Conservation (phyloP, 1,140 invertebrate species). For the Drosophila ambigua region DNA sequence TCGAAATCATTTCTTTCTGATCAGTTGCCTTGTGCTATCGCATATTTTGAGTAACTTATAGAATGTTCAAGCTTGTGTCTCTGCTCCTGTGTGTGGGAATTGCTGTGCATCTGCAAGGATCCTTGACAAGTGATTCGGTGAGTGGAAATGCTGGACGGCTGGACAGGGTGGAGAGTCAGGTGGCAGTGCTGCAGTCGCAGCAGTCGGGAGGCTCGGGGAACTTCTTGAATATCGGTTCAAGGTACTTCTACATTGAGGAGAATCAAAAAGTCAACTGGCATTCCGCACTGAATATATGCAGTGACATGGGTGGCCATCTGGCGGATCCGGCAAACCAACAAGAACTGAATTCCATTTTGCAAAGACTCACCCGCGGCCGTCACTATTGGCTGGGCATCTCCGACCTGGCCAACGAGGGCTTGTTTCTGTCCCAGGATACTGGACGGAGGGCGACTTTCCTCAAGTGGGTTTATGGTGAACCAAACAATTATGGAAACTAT, state of each 20-base stretch:
- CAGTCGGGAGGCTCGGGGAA: not conserved
- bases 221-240: not conserved
- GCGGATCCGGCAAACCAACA: not conserved
- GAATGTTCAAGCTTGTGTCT: no score
- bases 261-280: not conserved
- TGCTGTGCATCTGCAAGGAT: no score
- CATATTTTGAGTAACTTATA: no score
- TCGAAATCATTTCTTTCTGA: no score
- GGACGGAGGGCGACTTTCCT: not conserved
- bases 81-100: no score
- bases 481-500: not conserved
- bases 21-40: no score
- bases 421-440: not conserved
- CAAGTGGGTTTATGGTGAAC: not conserved
- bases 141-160: no score
- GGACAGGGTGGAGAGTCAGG: no score
- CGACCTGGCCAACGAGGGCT: conserved; percentile 1
- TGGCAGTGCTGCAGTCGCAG: not conserved
- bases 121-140: no score
- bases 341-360: not conserved
- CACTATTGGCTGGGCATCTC: conserved; percentile 1
- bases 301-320: not conserved
- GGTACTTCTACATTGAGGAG: conserved; percentile 5
- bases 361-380: not conserved
- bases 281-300: not conserved